These are phyloP conservation scores for Xestoiulus laeticollis DNA, from an alignment of 2,888 invertebrate species.

Conservation along the genomic window DNA sequence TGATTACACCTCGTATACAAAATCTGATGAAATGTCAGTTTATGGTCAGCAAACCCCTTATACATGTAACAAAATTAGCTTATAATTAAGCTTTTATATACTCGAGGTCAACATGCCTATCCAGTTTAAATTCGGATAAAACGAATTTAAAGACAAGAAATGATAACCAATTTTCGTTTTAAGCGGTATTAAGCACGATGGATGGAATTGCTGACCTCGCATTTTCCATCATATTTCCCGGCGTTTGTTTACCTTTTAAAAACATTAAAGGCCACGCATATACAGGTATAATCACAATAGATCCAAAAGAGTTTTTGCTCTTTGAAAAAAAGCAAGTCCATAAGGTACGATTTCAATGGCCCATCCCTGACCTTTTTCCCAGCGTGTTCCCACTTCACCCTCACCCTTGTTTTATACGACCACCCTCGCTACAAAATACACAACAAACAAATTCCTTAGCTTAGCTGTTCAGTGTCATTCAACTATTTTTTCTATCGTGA, in stretches of 20 bases:
- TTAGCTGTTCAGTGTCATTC: neutral
- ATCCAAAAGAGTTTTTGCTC: neutral
- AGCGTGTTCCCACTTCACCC: conserved; percentile 27
- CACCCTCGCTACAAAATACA: conserved; percentile 34
- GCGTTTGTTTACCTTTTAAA: neutral
- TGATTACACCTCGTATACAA: too few species aligned
- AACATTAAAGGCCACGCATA: neutral
- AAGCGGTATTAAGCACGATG: neutral
- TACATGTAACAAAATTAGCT: too few species aligned
- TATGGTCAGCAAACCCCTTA: too few species aligned
- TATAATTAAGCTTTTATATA: too few species aligned
- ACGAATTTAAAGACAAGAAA: too few species aligned
- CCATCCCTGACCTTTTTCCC: conserved; percentile 21
- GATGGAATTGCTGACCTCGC: neutral
- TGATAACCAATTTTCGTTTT: too few species aligned
- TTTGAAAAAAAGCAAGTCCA: neutral
- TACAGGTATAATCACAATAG: neutral
- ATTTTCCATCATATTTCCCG: neutral
- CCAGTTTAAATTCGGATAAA: too few species aligned
- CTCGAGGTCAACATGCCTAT: too few species aligned
- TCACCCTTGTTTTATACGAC: neutral
- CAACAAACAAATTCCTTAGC: conserved; percentile 21
- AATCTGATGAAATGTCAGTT: too few species aligned
- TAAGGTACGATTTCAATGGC: conserved; percentile 8
- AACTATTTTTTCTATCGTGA: neutral